These are phyloP conservation scores for Drosophila pseudotakahashii DNA, from an alignment of 2,888 invertebrate genomes.

Conservation along the genomic window DNA sequence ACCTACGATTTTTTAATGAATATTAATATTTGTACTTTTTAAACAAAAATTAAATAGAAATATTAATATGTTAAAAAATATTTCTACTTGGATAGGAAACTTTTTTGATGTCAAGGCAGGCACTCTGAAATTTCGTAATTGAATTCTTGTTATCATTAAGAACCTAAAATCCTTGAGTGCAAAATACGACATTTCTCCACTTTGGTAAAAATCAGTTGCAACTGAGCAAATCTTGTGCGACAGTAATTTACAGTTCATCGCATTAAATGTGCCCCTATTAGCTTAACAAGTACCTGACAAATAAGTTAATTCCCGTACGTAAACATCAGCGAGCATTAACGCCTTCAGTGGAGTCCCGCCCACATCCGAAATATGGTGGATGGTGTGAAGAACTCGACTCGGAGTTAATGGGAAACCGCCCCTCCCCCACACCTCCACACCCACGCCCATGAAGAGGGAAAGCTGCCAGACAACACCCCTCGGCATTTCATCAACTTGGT, in stretches of 20 bases:
- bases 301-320: slow-evolving; percentile 78
- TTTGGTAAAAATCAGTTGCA: neutral
- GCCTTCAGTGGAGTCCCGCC: slow-evolving; percentile 39
- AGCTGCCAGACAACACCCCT: slow-evolving; percentile 32
- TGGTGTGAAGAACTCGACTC: slow-evolving; percentile 4
- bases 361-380: neutral
- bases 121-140: no score
- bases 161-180: neutral
- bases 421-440: slow-evolving; percentile 4
- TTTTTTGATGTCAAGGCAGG: no score
- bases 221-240: slow-evolving; percentile 32
- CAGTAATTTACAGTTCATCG: slow-evolving; percentile 73
- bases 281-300: slow-evolving; percentile 80
- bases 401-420: slow-evolving; percentile 22
- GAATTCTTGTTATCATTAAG: no score
- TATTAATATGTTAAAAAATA: no score
- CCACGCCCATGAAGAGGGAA: slow-evolving; percentile 12
- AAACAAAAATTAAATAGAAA: no score
- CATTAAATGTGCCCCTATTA: slow-evolving; percentile 76
- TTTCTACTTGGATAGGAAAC: no score
- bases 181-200: neutral
- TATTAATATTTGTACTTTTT: no score
- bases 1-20: no score
- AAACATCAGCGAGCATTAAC: slow-evolving; percentile 74
- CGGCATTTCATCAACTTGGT: slow-evolving; percentile 70